These are phyloP conservation scores for Timema podura DNA, from an alignment of 2,888 invertebrate genomes.

Conservation along the genomic window DNA sequence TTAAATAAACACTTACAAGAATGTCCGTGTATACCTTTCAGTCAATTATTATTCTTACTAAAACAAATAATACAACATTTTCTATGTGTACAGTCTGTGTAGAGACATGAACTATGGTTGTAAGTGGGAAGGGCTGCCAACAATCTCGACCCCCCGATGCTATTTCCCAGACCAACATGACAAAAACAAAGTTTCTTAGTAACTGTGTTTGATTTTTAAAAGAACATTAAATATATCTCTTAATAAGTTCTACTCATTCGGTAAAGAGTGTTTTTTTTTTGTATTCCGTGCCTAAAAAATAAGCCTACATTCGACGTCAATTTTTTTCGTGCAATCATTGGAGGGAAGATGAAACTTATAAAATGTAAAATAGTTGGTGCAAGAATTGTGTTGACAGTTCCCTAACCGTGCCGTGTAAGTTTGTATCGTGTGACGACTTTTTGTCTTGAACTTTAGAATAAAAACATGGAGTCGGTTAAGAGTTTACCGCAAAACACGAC, in stretches of 20 bases:
- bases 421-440: not conserved
- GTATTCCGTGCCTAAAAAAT: conserved; percentile 10
- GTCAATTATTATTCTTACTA: conserved; percentile 14
- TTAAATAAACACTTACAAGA: not conserved
- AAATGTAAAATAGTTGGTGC: not conserved
- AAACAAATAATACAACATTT: no score
- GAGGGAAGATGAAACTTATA: not conserved
- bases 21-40: not conserved
- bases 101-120: conserved; percentile 20
- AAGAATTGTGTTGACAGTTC: not conserved
- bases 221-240: not conserved
- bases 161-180: no score
- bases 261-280: conserved; percentile 5
- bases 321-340: conserved; percentile 2
- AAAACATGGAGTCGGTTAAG: conserved; percentile 22
- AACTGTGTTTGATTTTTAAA: no score
- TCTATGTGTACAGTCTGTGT: conserved; percentile 20
- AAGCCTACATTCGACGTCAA: conserved; percentile 13
- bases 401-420: not conserved
- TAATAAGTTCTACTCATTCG: not conserved
- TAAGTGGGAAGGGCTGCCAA: conserved; percentile 1
- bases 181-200: no score
- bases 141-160: not conserved
- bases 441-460: not conserved
- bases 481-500: conserved; percentile 17